Base-by-base conservation (phyloP, 2,113 vertebrate species). In the Campylomormyrus numenius region DNA sequence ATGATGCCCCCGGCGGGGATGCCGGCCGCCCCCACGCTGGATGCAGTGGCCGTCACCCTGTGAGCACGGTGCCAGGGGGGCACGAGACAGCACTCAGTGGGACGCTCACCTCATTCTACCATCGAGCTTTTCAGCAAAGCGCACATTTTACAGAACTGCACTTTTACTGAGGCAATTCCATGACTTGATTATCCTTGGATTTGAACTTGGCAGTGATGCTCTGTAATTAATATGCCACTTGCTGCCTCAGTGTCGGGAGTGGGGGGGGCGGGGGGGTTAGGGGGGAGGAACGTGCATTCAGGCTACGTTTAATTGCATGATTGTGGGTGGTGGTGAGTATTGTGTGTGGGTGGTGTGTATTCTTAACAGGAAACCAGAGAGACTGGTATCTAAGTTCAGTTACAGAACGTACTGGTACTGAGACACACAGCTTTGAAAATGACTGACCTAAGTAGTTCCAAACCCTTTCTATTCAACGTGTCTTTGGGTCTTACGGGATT, bases 1-100 rank as follows among this genome's bases (percentile, higher is more conserved):
- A 99, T 98, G 91, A 99, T 98, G 24, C 98, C 98, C 17, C 98
- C 98, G 0, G 97, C 98, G 0, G 98, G 98, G 90, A 99, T 96
- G 0, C 98, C 98, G 0, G 98, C 98, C 0, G 98, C 98, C 8
- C 98, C 98, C 0, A 99, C 97, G 0, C 98, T 99, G 91, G 98
- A 98, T 0, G 98, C 98, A 0, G 98, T 99, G 80, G 98, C 98
- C 0, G 98, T 99, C 91, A 99, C 98, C 0, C 98, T 99, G 94
- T 35, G 58, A 80, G 89, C 87, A 89, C 74, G 80, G 58, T 15
- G 46, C 17, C 31, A 84, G 80, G 19, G 48, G 27, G 88, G 89
- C 58, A 11, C 15, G 7, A 87, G 62, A 27, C 8, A 1, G 66
- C 84, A 8, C n/a, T 87, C 84, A 66, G 17, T 48, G 2, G 35